A percentile compares a stretch with the other conserved stretches of the same genome.
phyloP scores from a whole-genome alignment of 2,113 vertebrate genomes.

The Microcebus murinus region DNA sequence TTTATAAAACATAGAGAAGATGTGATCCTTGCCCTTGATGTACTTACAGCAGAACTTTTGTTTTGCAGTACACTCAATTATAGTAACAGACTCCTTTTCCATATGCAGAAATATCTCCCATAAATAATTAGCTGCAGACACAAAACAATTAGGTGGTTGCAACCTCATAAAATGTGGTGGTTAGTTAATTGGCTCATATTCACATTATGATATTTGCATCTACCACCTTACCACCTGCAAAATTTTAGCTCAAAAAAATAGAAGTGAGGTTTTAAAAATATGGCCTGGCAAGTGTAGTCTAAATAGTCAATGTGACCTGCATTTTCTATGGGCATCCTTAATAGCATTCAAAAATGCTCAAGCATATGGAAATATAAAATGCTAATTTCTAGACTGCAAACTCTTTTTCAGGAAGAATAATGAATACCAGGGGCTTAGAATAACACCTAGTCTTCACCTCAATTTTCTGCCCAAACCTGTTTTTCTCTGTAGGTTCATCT shows the following conservation, averaged over 20 bases:
- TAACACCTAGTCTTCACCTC: background rate
- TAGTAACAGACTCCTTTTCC: conserved; percentile 55
- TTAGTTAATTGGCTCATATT: conserved; percentile 76
- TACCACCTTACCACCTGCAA: conserved; percentile 73
- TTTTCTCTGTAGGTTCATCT: background rate
- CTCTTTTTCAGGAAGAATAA: conserved; percentile 38
- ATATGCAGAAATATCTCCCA: conserved; percentile 70
- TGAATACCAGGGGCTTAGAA: background rate
- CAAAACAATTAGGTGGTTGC: conserved; percentile 77
- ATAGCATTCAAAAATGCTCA: conserved; percentile 56
- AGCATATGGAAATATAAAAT: conserved; percentile 60
- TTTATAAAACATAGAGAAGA: conserved; percentile 57
- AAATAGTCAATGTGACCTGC: conserved; percentile 26
- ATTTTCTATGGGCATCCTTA: conserved; percentile 56
- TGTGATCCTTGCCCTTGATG: conserved; percentile 51
- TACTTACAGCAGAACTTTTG: conserved; percentile 65
- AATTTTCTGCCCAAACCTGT: background rate
- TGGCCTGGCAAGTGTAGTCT: background rate
- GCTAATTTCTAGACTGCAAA: background rate
- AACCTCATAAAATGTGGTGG: conserved; percentile 75
- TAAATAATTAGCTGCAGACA: conserved; percentile 80
- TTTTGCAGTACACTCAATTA: conserved; percentile 60
- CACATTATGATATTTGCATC: conserved; percentile 63
- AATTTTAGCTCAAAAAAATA: conserved; percentile 69
- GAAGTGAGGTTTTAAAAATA: conserved; percentile 53